A percentile compares a stretch with the other conserved stretches of the same genome.
Conservation (phyloP, 2,888 invertebrate genomes). For the Silvanus unidentatus region DNA sequence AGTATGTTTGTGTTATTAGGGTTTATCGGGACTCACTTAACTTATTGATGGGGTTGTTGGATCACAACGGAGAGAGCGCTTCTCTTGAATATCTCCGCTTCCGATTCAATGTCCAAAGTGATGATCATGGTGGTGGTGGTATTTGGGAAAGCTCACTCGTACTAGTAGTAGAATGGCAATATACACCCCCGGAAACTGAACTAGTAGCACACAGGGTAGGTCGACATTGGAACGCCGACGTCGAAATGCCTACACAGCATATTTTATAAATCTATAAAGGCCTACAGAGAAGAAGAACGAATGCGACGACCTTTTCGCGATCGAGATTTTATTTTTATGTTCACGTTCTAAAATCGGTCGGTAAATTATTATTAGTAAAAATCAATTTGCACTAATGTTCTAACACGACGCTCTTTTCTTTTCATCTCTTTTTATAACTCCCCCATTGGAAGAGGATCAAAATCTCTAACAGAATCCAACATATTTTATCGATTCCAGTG, state of each 20-base stretch:
- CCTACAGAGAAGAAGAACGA: constrained; percentile 7
- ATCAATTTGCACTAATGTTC: no score
- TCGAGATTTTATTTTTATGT: no score
- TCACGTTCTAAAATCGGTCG: no score
- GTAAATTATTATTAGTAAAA: no score
- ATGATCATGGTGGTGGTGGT: no score
- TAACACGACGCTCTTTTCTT: no score
- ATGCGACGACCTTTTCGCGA: no score
- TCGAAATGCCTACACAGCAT: constrained; percentile 30
- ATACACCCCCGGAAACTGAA: not conserved
- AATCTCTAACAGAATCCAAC: no score
- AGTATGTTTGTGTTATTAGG: not conserved
- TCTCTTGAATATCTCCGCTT: not conserved
- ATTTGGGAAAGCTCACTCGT: constrained; percentile 14
- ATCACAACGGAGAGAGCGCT: not conserved
- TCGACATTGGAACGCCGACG: constrained; percentile 16
- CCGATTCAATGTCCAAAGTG: no score
- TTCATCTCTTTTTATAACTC: no score
- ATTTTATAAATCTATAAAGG: constrained; percentile 34
- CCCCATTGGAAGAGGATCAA: no score
- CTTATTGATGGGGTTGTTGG: constrained; percentile 2
- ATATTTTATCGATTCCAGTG: no score
- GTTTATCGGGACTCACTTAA: not conserved
- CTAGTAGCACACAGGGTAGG: not conserved
- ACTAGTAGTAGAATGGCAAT: not conserved